Conservation (phyloP, 2,888 invertebrate genomes). For the Tribolium freemani region DNA sequence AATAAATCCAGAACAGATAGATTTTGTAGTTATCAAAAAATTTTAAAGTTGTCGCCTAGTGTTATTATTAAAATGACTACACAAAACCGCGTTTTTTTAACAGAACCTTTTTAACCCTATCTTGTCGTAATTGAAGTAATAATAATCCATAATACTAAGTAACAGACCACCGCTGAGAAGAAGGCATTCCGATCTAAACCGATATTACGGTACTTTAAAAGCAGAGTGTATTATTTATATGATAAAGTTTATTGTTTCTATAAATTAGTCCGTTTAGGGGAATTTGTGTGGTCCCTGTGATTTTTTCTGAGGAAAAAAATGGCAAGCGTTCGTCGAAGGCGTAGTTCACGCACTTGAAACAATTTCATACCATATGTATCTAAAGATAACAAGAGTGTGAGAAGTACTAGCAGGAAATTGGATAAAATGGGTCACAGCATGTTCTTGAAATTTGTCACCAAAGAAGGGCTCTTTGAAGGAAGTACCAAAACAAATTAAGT, state of each 20-base stretch:
- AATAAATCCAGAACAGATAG: no score
- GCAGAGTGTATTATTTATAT: slow-evolving; percentile 11
- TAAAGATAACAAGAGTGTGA: slow-evolving; percentile 25
- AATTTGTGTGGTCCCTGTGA: not conserved
- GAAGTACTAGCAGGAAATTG: slow-evolving; percentile 28
- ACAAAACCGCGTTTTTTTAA: no score
- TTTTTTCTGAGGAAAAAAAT: not conserved
- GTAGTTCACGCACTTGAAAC: not conserved
- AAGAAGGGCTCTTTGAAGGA: not conserved
- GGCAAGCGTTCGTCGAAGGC: not conserved
- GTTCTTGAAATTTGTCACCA: slow-evolving; percentile 7
- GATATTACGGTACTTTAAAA: slow-evolving; percentile 32
- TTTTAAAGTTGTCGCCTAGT: no score
- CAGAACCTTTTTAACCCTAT: no score
- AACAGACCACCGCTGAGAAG: slow-evolving; percentile 24
- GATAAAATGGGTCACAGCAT: slow-evolving; percentile 27
- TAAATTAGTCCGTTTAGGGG: slow-evolving; percentile 6
- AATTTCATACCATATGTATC: slow-evolving; percentile 12
- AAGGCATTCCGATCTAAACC: slow-evolving; percentile 20
- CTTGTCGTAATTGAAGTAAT: slow-evolving; percentile 4
- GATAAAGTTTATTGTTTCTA: slow-evolving; percentile 24
- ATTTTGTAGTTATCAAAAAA: no score
- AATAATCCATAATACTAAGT: not conserved
- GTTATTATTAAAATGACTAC: no score
- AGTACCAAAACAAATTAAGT: slow-evolving; percentile 15